Evolutionary conservation across 2,888 invertebrate genomes (phyloP), one percentile per base, ranked within the genome.

Genomic region (Machimus rusticus): DNA sequence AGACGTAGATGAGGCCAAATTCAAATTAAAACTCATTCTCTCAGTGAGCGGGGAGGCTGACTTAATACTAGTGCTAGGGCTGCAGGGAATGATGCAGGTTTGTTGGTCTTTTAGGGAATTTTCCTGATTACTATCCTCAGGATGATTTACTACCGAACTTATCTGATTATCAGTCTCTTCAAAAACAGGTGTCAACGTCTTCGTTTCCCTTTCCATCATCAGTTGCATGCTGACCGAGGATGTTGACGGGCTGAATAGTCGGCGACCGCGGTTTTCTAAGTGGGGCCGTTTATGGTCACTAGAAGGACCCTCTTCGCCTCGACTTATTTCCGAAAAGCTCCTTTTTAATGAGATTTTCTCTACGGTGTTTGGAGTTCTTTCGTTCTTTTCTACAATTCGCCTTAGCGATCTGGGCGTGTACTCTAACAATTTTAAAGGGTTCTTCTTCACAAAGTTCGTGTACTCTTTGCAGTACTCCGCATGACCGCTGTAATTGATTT

Each of bases 371-470:
- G 90, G 93, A 3, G 90, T 91, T 87, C 90, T 92, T 90, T 90
- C 92, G 89, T 90, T 92, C 89, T 88, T 93, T 89, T 91, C 94
- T 91, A 90, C 91, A 51, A 90, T 91, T 0, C 94, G 92, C 89
- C 94, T 94, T 1, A 93, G 88, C 0, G 94, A 93, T 85, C 92
- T 92, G 0, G 94, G 94, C 0, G 94, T 94, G 16, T 91, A 92
- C 39, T 86, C 74, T 1, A 57, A 1, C 0, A 89, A 74, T 76
- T 89, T 90, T 3, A 86, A 88, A 37, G 87, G 85, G 37, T 86
- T 88, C 39, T 86, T 87, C 6, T 43, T 37, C 43, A 86, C 43
- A 77, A 66, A 12, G 16, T 55, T 85, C 85, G 79, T 82, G 89
- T 91, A 91, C 31, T 91, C 91, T 4, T 92, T 91, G 5, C 93